Evolutionary conservation across 2,888 invertebrate species (phyloP).

Genomic region (Chymomyza amoena): DNA sequence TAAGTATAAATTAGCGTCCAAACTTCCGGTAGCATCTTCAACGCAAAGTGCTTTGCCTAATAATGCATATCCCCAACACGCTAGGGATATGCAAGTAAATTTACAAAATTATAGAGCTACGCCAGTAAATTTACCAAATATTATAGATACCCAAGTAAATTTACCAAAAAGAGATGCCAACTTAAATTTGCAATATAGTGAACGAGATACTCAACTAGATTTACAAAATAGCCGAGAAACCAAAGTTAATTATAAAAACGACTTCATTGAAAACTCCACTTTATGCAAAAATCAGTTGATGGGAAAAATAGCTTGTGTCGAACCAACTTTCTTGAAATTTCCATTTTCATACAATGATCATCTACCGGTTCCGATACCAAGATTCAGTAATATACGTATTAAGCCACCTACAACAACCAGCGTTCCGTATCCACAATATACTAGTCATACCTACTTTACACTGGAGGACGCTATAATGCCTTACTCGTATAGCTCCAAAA

Average conservation of each 20-base stretch:
- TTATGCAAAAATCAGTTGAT: background rate
- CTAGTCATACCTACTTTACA: slow-evolving; percentile 53
- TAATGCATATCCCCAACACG: background rate
- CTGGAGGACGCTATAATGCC: slow-evolving; percentile 51
- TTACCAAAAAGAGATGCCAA: background rate
- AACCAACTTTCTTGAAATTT: background rate
- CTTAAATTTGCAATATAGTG: background rate
- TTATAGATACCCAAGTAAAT: background rate
- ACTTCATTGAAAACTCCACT: background rate
- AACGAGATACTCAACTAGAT: background rate
- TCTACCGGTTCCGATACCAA: background rate
- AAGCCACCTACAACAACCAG: slow-evolving; percentile 23
- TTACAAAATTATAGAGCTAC: background rate
- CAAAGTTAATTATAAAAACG: background rate
- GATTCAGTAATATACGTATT: background rate
- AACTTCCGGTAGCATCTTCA: background rate
- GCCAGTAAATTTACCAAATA: background rate
- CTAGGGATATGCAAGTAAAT: background rate
- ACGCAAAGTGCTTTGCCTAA: background rate
- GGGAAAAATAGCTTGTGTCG: background rate
- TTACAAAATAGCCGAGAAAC: background rate
- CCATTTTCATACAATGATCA: background rate
- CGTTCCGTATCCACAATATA: slow-evolving; percentile 31
- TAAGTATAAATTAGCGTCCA: background rate
- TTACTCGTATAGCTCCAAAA: slow-evolving; percentile 5